Percentiles rank a stretch among this genome's conserved stretches.
These are phyloP conservation scores for Tholera decimalis DNA, from an alignment of 2,888 invertebrate genomes.

Conservation along the genomic window DNA sequence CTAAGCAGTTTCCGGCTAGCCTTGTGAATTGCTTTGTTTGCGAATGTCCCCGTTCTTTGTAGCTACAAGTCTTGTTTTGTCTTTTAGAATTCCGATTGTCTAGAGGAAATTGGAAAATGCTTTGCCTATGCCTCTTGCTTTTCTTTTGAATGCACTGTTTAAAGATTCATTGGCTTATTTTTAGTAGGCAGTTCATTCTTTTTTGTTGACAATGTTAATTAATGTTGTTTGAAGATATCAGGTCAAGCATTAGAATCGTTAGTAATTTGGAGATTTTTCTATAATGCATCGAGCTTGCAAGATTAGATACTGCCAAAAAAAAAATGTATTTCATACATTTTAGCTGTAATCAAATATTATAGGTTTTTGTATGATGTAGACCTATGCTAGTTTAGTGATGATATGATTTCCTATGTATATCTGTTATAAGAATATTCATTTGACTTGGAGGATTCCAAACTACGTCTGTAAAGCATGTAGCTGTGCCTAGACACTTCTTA, in stretches of 20 bases:
- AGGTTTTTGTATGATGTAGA: too few species aligned
- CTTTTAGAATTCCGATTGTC: constrained; percentile 57
- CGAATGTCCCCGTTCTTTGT: constrained; percentile 55
- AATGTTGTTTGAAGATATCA: neutral
- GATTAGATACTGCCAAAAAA: too few species aligned
- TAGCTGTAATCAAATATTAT: too few species aligned
- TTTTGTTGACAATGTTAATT: neutral
- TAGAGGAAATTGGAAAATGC: constrained; percentile 55
- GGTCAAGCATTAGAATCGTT: neutral
- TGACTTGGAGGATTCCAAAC: too few species aligned
- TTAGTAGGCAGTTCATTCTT: neutral
- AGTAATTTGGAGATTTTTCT: neutral
- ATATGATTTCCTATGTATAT: too few species aligned
- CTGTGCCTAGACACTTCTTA: too few species aligned
- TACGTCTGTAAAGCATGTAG: too few species aligned
- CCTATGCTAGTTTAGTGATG: too few species aligned
- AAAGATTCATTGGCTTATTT: constrained; percentile 4
- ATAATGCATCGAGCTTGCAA: too few species aligned
- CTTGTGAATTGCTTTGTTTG: constrained; percentile 48
- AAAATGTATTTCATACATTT: too few species aligned
- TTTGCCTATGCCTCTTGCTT: constrained; percentile 15
- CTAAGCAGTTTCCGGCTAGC: constrained; percentile 47
- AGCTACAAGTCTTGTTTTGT: constrained; percentile 41
- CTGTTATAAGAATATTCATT: too few species aligned
- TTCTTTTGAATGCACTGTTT: constrained; percentile 16